A percentile compares a stretch with the other conserved stretches of the same genome.
Conservation (phyloP, 2,113 vertebrate species). For the Caretta caretta region DNA sequence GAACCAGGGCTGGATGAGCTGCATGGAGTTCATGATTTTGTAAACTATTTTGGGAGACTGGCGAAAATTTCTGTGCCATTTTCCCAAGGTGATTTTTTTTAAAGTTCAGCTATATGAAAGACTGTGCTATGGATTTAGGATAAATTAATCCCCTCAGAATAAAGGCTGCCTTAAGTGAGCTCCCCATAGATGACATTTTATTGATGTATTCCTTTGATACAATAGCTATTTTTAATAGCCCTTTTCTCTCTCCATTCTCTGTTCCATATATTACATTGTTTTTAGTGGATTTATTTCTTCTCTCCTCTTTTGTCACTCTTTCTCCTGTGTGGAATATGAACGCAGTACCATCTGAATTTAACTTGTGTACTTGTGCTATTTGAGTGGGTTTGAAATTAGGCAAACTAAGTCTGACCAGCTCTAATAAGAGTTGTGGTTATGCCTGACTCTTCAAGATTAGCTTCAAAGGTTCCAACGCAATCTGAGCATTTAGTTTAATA, state of each 20-base stretch:
- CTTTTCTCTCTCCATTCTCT: not conserved
- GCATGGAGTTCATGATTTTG: not conserved
- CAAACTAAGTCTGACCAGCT: not conserved
- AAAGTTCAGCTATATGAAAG: not conserved
- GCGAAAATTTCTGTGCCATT: not conserved
- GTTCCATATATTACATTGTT: not conserved
- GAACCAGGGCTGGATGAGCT: not conserved
- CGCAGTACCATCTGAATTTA: not conserved
- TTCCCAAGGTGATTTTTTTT: not conserved
- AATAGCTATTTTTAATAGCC: not conserved
- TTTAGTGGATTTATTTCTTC: not conserved
- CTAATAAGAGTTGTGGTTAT: not conserved
- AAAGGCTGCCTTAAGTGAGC: not conserved
- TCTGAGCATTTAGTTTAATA: constrained; percentile 28
- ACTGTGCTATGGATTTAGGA: not conserved
- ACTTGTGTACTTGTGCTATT: not conserved
- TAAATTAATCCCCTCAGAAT: not conserved
- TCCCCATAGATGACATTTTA: not conserved
- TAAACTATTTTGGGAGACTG: not conserved
- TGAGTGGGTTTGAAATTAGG: not conserved
- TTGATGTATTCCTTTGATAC: not conserved
- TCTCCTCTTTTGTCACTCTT: not conserved
- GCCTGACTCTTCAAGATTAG: not conserved
- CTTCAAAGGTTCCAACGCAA: constrained; percentile 21
- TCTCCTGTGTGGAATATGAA: not conserved